phyloP scores from a whole-genome alignment of 2,797 vertebrate species.

The Oophaga sylvatica region DNA sequence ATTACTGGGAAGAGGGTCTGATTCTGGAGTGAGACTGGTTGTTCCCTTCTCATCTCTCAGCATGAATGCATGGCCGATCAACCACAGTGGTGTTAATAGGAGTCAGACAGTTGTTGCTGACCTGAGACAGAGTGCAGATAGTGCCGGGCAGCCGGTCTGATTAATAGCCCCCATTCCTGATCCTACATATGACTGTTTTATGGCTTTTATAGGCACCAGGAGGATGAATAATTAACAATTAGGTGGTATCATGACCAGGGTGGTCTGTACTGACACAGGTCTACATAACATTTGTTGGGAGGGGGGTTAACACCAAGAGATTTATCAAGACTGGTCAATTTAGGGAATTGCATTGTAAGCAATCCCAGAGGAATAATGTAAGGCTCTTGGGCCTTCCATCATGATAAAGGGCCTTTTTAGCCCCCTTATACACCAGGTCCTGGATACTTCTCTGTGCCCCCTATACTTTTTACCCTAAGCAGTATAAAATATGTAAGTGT shows the following conservation, averaged over 20 bases:
- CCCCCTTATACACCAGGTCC: too few relatives aligned
- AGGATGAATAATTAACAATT: constrained; percentile 44
- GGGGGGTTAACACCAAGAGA: neutral
- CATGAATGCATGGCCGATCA: constrained; percentile 13
- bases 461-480: too few relatives aligned
- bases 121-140: constrained; percentile 35
- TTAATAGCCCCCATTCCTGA: constrained; percentile 22
- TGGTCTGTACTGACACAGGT: constrained; percentile 39
- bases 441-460: too few relatives aligned
- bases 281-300: neutral
- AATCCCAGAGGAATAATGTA: too few relatives aligned
- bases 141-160: neutral
- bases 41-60: neutral
- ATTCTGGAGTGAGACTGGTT: neutral
- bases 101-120: constrained; percentile 29
- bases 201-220: constrained; percentile 43
- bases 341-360: neutral
- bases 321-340: neutral
- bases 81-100: constrained; percentile 18
- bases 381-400: too few relatives aligned
- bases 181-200: constrained; percentile 42
- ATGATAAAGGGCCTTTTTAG: too few relatives aligned
- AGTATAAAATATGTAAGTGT: too few relatives aligned
- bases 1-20: neutral
- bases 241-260: constrained; percentile 8